Percentiles rank a stretch among this genome's conserved stretches.
Conservation (phyloP, 2,888 invertebrate genomes). For the Thyatira batis region DNA sequence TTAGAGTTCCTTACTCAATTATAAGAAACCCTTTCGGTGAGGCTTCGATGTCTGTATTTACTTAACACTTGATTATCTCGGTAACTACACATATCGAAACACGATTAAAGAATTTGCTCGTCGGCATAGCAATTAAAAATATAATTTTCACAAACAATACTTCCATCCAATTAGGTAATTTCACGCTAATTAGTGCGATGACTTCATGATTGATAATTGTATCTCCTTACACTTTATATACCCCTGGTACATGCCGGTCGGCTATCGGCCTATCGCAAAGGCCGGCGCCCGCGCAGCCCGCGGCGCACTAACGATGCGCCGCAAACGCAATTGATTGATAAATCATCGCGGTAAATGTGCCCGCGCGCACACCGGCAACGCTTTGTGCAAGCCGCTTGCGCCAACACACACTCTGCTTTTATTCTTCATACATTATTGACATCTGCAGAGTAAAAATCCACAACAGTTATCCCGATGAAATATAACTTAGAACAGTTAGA, state of each 20-base stretch:
- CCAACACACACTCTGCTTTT: constrained; percentile 8
- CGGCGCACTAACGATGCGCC: constrained; percentile 34
- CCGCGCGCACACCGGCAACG: constrained; percentile 7
- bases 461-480: neutral
- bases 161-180: neutral
- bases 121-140: no score
- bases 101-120: no score
- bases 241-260: constrained; percentile 16
- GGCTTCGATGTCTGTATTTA: no score
- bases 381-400: constrained; percentile 26
- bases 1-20: no score
- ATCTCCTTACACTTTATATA: neutral
- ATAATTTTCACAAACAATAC: no score
- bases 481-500: neutral
- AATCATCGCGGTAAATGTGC: constrained; percentile 33
- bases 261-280: constrained; percentile 40
- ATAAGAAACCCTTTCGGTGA: no score
- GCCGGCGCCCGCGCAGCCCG: constrained; percentile 35
- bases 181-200: neutral
- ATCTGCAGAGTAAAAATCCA: neutral
- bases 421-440: constrained; percentile 7
- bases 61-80: no score
- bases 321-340: constrained; percentile 46
- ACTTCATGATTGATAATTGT: neutral
- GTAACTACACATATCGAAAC: no score